Percentiles rank a stretch among this genome's conserved stretches.
phyloP scores from a whole-genome alignment of 2,797 vertebrate species.

The Phrynocephalus vlangalii region DNA sequence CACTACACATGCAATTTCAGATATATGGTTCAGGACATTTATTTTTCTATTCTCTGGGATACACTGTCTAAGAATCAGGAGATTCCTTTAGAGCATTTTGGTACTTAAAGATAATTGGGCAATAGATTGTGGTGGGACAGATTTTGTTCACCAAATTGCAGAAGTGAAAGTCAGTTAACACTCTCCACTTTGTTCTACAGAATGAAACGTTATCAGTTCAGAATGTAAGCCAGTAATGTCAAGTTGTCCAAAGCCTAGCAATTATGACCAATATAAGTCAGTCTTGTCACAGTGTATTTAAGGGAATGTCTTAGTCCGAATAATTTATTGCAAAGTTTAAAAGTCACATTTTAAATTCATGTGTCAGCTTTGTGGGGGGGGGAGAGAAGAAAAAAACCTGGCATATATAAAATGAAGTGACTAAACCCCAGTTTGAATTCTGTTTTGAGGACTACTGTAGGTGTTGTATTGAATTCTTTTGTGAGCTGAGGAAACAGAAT shows the following conservation, averaged over 20 bases:
- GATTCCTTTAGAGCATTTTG: not conserved
- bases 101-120: not conserved
- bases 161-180: not conserved
- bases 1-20: not conserved
- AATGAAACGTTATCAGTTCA: not conserved
- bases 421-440: not conserved
- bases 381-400: not conserved
- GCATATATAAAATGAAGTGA: not conserved
- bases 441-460: not conserved
- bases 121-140: not conserved
- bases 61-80: not conserved
- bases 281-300: not conserved
- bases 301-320: not conserved
- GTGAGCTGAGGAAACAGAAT: not conserved
- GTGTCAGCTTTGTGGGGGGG: not conserved
- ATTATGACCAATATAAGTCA: not conserved
- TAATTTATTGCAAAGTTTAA: not conserved
- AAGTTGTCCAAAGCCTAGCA: not conserved
- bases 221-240: not conserved
- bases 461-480: not conserved
- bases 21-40: not conserved
- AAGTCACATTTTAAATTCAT: not conserved
- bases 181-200: not conserved
- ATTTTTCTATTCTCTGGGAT: not conserved
- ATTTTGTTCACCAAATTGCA: not conserved